Percentiles rank a stretch among this genome's conserved stretches.
phyloP scores from a whole-genome alignment of 2,113 vertebrate species.

The Oplegnathus fasciatus region DNA sequence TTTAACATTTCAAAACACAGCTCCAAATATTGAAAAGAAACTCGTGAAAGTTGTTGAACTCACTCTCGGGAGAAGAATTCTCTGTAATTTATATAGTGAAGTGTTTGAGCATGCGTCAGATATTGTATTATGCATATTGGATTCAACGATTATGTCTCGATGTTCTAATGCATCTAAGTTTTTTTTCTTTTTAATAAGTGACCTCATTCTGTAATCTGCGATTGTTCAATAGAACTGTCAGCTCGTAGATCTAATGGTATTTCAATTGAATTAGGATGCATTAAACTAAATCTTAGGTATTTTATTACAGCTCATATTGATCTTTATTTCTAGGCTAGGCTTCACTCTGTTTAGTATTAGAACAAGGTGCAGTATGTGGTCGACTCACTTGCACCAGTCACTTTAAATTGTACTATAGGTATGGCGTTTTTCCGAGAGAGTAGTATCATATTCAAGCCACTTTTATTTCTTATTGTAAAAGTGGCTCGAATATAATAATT shows the following conservation, averaged over 20 bases:
- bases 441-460: constrained; percentile 21
- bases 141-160: constrained; percentile 9
- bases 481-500: constrained; percentile 2
- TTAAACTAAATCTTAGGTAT: constrained; percentile 77
- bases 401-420: constrained; percentile 10
- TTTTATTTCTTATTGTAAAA: constrained; percentile 27
- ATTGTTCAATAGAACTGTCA: constrained; percentile 69
- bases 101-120: constrained; percentile 6
- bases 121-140: constrained; percentile 26
- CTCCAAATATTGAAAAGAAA: neutral
- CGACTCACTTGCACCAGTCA: constrained; percentile 7
- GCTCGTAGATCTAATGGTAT: constrained; percentile 80
- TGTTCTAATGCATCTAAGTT: constrained; percentile 49
- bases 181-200: constrained; percentile 42
- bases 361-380: constrained; percentile 26
- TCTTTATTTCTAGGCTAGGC: constrained; percentile 48
- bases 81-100: constrained; percentile 1
- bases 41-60: neutral
- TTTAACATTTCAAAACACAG: neutral
- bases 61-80: neutral
- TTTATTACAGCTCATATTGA: constrained; percentile 69
- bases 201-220: constrained; percentile 69
- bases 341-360: constrained; percentile 30
- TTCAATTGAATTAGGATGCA: constrained; percentile 83
- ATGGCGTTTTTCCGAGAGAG: constrained; percentile 1